A percentile compares a stretch with the other conserved stretches of the same genome.
These are phyloP conservation scores for Drosophila anomelani DNA, from an alignment of 2,888 invertebrate species.

Conservation along the genomic window DNA sequence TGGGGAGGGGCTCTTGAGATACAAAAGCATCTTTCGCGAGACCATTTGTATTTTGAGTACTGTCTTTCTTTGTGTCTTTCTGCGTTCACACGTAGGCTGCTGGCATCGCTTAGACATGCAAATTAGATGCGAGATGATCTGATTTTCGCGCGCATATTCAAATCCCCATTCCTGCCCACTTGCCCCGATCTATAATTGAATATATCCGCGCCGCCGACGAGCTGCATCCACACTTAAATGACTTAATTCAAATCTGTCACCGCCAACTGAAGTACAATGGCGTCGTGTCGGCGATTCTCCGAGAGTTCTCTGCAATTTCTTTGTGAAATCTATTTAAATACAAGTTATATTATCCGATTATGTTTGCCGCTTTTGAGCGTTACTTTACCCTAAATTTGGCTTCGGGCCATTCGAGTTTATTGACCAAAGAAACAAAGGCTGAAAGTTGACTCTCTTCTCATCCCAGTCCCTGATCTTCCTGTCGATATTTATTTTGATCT, in stretches of 20 bases:
- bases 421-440: constrained; percentile 38
- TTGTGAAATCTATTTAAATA: constrained; percentile 37
- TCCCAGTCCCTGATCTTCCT: constrained; percentile 3
- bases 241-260: constrained; percentile 37
- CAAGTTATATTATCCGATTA: constrained; percentile 22
- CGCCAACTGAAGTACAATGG: constrained; percentile 38
- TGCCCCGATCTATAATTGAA: constrained; percentile 63
- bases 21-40: constrained; percentile 31
- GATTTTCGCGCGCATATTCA: constrained; percentile 62
- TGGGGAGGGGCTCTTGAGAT: not conserved
- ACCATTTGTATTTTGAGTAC: constrained; percentile 7
- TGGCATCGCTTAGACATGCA: constrained; percentile 46
- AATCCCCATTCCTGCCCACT: constrained; percentile 49
- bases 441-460: constrained; percentile 1
- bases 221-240: constrained; percentile 25
- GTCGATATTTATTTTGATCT: constrained; percentile 25
- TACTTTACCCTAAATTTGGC: constrained; percentile 20
- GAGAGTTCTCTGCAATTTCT: constrained; percentile 39
- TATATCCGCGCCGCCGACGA: constrained; percentile 58
- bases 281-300: constrained; percentile 12
- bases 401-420: constrained; percentile 45
- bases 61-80: constrained; percentile 17
- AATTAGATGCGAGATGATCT: constrained; percentile 47
- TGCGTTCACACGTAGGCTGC: constrained; percentile 38
- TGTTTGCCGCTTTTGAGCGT: constrained; percentile 21